A percentile compares a stretch with the other conserved stretches of the same genome.
These are phyloP conservation scores for Poicephalus meyeri DNA, from an alignment of 2,113 vertebrate genomes.

Conservation along the genomic window DNA sequence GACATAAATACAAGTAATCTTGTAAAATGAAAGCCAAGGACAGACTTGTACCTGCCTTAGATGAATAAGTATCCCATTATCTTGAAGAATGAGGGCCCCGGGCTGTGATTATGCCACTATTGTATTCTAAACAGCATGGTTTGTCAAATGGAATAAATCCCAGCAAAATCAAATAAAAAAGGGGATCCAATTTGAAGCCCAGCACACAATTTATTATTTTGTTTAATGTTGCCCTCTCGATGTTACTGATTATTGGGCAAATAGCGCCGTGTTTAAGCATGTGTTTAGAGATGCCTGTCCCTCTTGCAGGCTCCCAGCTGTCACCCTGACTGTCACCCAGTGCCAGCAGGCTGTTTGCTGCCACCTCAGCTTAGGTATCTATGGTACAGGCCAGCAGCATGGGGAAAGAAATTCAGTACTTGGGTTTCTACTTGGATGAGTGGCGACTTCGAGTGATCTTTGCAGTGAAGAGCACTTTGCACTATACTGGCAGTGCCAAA, in stretches of 20 bases:
- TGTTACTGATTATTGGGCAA: slow-evolving; percentile 59
- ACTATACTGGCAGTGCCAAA: neutral
- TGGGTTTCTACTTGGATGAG: neutral
- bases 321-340: neutral
- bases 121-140: slow-evolving; percentile 93
- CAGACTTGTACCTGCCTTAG: slow-evolving; percentile 84
- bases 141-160: slow-evolving; percentile 88
- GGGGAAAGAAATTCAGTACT: neutral
- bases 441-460: neutral
- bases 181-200: slow-evolving; percentile 48
- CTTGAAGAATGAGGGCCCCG: slow-evolving; percentile 88
- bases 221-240: slow-evolving; percentile 47
- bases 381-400: fast-evolving
- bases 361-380: neutral
- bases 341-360: neutral
- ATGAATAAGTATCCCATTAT: slow-evolving; percentile 94
- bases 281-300: slow-evolving; percentile 54
- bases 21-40: slow-evolving; percentile 81
- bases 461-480: neutral
- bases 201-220: slow-evolving; percentile 67
- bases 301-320: neutral
- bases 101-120: slow-evolving; percentile 92
- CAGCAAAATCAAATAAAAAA: slow-evolving; percentile 69
- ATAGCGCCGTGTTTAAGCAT: slow-evolving; percentile 55
- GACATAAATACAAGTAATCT: slow-evolving; percentile 79